Evolutionary conservation across 2,888 invertebrate genomes (phyloP).

Genomic region (Melitaea athalia): DNA sequence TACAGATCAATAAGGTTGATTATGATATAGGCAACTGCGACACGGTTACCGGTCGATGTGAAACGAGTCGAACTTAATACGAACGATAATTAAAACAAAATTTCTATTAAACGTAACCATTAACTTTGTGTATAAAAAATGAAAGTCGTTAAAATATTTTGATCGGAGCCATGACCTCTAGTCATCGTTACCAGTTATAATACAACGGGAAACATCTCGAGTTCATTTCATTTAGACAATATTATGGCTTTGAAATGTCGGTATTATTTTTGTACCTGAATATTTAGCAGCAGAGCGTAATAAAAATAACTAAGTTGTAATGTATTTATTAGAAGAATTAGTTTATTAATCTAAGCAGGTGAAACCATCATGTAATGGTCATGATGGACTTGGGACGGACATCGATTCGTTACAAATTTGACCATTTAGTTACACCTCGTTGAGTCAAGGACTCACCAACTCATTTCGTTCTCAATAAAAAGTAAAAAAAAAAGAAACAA

Average conservation of each 20-base stretch:
- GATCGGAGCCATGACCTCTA: slow-evolving; percentile 47
- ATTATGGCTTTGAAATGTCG: slow-evolving; percentile 29
- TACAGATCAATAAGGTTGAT: slow-evolving; percentile 80
- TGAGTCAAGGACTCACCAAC: slow-evolving; percentile 77
- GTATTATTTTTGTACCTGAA: slow-evolving; percentile 33
- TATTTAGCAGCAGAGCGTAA: slow-evolving; percentile 25
- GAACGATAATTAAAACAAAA: slow-evolving; percentile 63
- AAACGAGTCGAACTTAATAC: slow-evolving; percentile 23
- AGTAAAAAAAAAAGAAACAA: slow-evolving; percentile 65
- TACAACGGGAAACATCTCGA: slow-evolving; percentile 9
- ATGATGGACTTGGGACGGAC: slow-evolving; percentile 66
- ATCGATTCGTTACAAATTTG: slow-evolving; percentile 79
- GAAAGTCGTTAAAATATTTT: slow-evolving; percentile 62
- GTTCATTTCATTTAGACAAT: slow-evolving; percentile 18
- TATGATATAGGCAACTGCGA: slow-evolving; percentile 71
- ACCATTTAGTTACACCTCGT: slow-evolving; percentile 81
- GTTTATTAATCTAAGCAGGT: slow-evolving; percentile 71
- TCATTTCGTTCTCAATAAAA: slow-evolving; percentile 72
- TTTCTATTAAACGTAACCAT: slow-evolving; percentile 63
- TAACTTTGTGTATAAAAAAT: slow-evolving; percentile 53
- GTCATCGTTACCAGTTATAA: neutral
- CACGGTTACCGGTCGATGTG: slow-evolving; percentile 29
- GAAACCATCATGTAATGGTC: slow-evolving; percentile 64
- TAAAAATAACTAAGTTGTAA: slow-evolving; percentile 55
- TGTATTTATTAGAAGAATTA: slow-evolving; percentile 70